phyloP scores from a whole-genome alignment of 2,888 invertebrate species.

The Eupithecia dodoneata region DNA sequence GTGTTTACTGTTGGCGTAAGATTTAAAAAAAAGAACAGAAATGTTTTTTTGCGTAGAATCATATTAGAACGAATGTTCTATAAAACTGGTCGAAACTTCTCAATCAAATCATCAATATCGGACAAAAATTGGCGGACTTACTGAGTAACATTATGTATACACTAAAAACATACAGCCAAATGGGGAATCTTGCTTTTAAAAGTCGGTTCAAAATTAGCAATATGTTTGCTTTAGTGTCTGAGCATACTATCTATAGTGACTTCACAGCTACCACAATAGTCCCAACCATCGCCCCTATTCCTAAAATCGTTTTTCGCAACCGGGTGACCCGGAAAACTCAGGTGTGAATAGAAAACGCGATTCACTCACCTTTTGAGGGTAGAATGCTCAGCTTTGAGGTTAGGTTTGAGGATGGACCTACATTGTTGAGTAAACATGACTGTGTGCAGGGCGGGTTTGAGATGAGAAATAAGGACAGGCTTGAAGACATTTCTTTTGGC shows the following conservation, averaged over 20 bases:
- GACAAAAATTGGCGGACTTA: background rate
- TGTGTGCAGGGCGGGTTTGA: background rate
- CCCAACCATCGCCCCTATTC: constrained; percentile 1
- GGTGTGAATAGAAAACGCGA: constrained; percentile 38
- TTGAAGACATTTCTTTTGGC: background rate
- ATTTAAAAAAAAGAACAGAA: background rate
- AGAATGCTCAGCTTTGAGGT: constrained; percentile 11
- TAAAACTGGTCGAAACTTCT: too few relatives aligned
- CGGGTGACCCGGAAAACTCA: constrained; percentile 41
- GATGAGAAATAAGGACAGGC: background rate
- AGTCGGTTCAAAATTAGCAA: background rate
- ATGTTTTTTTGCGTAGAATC: background rate
- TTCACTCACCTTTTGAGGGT: constrained; percentile 34
- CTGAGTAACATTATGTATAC: too few relatives aligned
- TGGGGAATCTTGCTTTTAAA: too few relatives aligned
- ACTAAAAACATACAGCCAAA: too few relatives aligned
- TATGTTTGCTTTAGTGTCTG: background rate
- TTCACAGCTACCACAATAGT: constrained; percentile 1
- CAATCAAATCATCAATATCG: background rate
- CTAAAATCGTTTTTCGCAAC: constrained; percentile 27
- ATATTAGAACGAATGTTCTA: background rate
- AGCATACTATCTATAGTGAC: background rate
- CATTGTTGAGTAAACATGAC: constrained; percentile 1
- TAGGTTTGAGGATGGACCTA: constrained; percentile 1
- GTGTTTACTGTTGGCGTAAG: constrained; percentile 10